Conservation (phyloP, 2,113 vertebrate species). For the Amblyornis subalaris region DNA sequence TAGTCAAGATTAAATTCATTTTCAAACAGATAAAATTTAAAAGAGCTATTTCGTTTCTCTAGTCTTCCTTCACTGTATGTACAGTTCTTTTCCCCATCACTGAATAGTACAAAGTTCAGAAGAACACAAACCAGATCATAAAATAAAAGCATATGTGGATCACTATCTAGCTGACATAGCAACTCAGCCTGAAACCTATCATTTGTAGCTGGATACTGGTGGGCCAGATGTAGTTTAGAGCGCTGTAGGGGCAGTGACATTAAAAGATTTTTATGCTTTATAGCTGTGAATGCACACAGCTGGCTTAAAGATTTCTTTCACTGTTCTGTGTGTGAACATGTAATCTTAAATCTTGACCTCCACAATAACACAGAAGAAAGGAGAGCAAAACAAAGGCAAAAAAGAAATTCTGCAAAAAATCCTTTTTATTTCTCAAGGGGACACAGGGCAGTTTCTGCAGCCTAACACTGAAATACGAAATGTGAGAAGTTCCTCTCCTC, state of each 20-base stretch:
- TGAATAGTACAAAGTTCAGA: not conserved
- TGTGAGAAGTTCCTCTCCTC: not conserved
- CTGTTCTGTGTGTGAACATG: not conserved
- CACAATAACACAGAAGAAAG: not conserved
- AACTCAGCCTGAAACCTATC: not conserved
- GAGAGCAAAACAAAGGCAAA: not conserved
- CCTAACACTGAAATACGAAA: not conserved
- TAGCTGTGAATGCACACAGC: not conserved
- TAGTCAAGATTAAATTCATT: not conserved
- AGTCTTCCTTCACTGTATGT: not conserved
- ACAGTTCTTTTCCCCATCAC: not conserved
- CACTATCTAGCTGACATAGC: not conserved
- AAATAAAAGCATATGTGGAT: slow-evolving; percentile 2
- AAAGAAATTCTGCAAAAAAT: not conserved
- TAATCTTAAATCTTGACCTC: not conserved
- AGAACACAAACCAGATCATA: not conserved
- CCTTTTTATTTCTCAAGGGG: not conserved
- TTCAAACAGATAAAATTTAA: not conserved
- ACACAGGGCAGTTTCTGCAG: not conserved
- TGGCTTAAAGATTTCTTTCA: not conserved
- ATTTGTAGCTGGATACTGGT: not conserved
- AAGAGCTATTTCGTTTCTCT: not conserved
- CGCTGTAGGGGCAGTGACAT: not conserved
- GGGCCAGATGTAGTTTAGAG: not conserved
- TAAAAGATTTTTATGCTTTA: not conserved